Evolutionary conservation across 2,888 invertebrate species (phyloP).

Genomic region (Tachina lurida): DNA sequence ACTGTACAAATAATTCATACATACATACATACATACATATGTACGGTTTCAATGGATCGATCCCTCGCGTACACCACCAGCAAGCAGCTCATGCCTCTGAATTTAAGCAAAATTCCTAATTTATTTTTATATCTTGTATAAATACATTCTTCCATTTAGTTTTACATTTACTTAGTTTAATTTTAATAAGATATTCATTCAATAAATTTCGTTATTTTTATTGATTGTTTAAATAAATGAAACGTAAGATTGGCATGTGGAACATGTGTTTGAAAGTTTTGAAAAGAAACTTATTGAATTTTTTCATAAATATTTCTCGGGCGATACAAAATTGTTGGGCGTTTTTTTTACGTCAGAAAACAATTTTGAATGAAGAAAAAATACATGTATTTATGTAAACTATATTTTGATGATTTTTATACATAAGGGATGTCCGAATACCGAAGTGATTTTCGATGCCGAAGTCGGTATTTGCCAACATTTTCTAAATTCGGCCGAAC

Average conservation of each 20-base stretch:
- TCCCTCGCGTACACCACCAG: background rate
- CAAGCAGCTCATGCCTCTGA: background rate
- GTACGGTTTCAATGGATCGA: conserved; percentile 1
- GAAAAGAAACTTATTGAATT: conserved; percentile 3
- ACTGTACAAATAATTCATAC: background rate
- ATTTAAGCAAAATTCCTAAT: conserved; percentile 28
- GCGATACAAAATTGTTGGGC: background rate
- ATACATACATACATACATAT: too few species aligned
- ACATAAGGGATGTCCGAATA: too few species aligned
- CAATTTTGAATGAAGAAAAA: too few species aligned
- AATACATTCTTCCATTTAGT: conserved; percentile 1
- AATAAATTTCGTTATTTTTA: conserved; percentile 27
- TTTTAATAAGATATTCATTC: conserved; percentile 42
- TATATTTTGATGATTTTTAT: too few species aligned
- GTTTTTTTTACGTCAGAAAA: too few species aligned
- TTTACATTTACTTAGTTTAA: conserved; percentile 11
- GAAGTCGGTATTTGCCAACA: too few species aligned
- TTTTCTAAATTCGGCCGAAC: too few species aligned
- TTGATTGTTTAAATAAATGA: conserved; percentile 32
- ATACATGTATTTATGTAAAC: too few species aligned
- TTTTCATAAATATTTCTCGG: background rate
- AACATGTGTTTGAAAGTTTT: conserved; percentile 31
- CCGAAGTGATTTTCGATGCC: too few species aligned
- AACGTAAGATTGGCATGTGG: conserved; percentile 27
- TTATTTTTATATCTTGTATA: conserved; percentile 37